Base-by-base conservation (phyloP, 2,797 vertebrate genomes). In the Cyclura pinguis region DNA sequence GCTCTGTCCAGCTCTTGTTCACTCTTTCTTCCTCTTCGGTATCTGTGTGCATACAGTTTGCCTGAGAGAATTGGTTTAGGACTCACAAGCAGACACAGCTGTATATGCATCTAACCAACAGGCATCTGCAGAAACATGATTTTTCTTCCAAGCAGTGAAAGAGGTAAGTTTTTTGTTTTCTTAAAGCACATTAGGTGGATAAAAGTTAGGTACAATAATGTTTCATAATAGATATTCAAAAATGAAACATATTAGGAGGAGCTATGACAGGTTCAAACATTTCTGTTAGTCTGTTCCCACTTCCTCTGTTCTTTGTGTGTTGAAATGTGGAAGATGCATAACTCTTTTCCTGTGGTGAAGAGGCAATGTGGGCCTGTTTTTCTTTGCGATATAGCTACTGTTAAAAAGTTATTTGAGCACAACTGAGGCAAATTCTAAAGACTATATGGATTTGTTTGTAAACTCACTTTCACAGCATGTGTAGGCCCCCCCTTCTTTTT, bases 311-410 rank as follows among this genome's bases (percentile, higher is more conserved):
- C 57, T 82, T 42, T 69, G 18, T 42, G 1, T 78, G 50, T 83
- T 50, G 88, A 62, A 92, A 77, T 83, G 87, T 8, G 55, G 90
- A 27, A 88, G 16, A 7, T 12, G 72, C 88, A 62, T 22, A 86
- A 10, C 9, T 29, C 18, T 35, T 76, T 89, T 72, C 72, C 78
- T 47, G n/a, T 89, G 27, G 14, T 24, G 72, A 86, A 52, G 24
- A 38, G 2, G 1, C 57, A 42, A 1, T 13, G 22, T 14, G 67
- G 29, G 5, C 10, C 29, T 29, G 32, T 69, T 69, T 13, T 16
- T 67, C 32, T 55, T 78, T 32, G 50, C 29, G 29, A 52, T n/a
- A 1, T 8, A 35, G 8, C 22, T 10, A 6, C 12, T 24, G 0
- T 18, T 29, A 29, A 73, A 59, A 32, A 27, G 4, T 3, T 59